Percentiles rank a stretch among this genome's conserved stretches.
These are phyloP conservation scores for Ichneumon xanthorius DNA, from an alignment of 2,888 invertebrate species.

Conservation along the genomic window DNA sequence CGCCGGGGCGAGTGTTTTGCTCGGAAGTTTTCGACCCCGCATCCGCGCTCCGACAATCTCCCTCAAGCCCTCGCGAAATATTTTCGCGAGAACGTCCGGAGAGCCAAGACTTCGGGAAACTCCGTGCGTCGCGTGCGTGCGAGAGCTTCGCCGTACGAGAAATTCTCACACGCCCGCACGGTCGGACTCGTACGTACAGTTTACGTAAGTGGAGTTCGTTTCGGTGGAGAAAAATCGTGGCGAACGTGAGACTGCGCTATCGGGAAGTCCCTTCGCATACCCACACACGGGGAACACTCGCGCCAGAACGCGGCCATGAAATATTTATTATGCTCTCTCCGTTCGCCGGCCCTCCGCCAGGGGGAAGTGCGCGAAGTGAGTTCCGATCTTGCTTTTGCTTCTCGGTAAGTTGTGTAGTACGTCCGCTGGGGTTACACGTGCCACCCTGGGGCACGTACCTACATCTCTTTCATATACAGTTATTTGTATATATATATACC, in stretches of 20 bases:
- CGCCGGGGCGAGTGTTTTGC: conserved; percentile 62
- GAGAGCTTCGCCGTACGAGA: conserved; percentile 39
- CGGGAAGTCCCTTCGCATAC: background rate
- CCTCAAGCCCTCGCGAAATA: conserved; percentile 40
- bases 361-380: conserved; percentile 64
- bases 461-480: background rate
- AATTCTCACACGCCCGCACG: conserved; percentile 15
- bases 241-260: conserved; percentile 23
- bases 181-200: conserved; percentile 1
- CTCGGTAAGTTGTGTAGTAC: conserved; percentile 25
- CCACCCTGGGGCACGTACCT: conserved; percentile 12
- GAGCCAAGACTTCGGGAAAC: background rate
- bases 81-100: conserved; percentile 43
- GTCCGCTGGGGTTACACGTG: conserved; percentile 37
- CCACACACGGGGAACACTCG: conserved; percentile 3
- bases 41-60: background rate
- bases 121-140: conserved; percentile 5
- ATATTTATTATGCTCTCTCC: conserved; percentile 78
- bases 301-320: conserved; percentile 73
- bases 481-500: background rate
- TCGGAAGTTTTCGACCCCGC: conserved; percentile 51
- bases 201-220: conserved; percentile 23
- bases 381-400: conserved; percentile 66
- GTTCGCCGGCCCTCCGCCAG: conserved; percentile 52
- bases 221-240: conserved; percentile 17